Percentiles rank a stretch among this genome's conserved stretches.
phyloP scores from a whole-genome alignment of 2,888 invertebrate genomes.

The Endotricha flammealis region DNA sequence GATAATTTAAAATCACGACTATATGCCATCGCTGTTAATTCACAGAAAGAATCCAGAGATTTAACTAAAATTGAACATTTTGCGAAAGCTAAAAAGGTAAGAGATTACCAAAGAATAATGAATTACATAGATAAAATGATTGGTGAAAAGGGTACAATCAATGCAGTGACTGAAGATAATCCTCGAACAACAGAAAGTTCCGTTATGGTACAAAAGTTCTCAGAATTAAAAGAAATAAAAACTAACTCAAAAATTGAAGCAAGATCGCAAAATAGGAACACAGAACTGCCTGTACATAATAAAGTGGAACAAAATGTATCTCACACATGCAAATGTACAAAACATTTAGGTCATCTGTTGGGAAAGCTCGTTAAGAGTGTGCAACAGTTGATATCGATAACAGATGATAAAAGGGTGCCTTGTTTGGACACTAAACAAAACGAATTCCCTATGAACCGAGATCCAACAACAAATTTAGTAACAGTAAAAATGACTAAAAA shows the following conservation, averaged over 20 bases:
- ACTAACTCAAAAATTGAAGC: too few species aligned
- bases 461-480: too few species aligned
- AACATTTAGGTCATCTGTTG: constrained; percentile 29
- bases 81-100: constrained; percentile 50
- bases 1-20: constrained; percentile 41
- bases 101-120: constrained; percentile 52
- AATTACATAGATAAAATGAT: constrained; percentile 61
- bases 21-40: constrained; percentile 45
- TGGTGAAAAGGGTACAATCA: constrained; percentile 35
- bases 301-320: too few species aligned
- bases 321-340: background rate
- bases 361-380: constrained; percentile 36
- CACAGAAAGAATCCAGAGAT: constrained; percentile 43
- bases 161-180: too few species aligned
- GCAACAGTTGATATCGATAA: constrained; percentile 35
- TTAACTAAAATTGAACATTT: constrained; percentile 58
- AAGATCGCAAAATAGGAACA: too few species aligned
- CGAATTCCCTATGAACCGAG: too few species aligned
- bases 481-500: too few species aligned
- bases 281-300: too few species aligned
- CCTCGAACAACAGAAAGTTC: too few species aligned
- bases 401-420: constrained; percentile 20
- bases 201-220: too few species aligned
- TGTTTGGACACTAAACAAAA: too few species aligned
- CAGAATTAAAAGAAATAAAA: too few species aligned